These are phyloP conservation scores for Oxyscelio sp. DNA, from an alignment of 2,888 invertebrate genomes.

Conservation along the genomic window DNA sequence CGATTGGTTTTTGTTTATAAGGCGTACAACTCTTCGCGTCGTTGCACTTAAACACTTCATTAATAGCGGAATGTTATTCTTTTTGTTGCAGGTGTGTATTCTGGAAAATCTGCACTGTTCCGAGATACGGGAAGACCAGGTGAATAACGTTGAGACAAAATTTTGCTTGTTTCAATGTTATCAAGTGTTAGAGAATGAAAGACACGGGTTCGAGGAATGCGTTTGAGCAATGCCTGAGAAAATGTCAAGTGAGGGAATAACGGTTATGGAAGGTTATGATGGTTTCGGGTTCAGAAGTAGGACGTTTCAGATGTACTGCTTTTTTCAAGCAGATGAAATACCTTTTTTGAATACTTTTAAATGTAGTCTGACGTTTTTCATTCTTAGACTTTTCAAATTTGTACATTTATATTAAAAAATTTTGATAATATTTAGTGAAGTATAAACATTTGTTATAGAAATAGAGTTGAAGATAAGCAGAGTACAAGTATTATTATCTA, in stretches of 20 bases:
- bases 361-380: no score
- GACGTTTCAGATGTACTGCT: no score
- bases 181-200: slow-evolving; percentile 30
- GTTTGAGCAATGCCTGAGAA: slow-evolving; percentile 34
- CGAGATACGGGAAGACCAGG: slow-evolving; percentile 57
- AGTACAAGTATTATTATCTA: no score
- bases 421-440: no score
- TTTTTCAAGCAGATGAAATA: no score
- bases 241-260: slow-evolving; percentile 6
- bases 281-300: neutral
- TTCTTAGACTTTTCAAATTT: no score
- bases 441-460: no score
- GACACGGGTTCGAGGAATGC: slow-evolving; percentile 15
- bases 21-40: slow-evolving; percentile 6
- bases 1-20: slow-evolving; percentile 36
- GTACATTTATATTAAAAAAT: no score
- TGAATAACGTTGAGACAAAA: slow-evolving; percentile 68
- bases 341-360: no score
- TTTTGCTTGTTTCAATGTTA: slow-evolving; percentile 67
- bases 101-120: slow-evolving; percentile 53
- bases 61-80: slow-evolving; percentile 49
- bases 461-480: no score
- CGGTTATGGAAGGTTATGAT: neutral
- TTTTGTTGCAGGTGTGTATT: slow-evolving; percentile 70
- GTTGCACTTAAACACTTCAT: slow-evolving; percentile 54